Conservation (phyloP, 2,888 invertebrate species). For the Alloplasta piceator region DNA sequence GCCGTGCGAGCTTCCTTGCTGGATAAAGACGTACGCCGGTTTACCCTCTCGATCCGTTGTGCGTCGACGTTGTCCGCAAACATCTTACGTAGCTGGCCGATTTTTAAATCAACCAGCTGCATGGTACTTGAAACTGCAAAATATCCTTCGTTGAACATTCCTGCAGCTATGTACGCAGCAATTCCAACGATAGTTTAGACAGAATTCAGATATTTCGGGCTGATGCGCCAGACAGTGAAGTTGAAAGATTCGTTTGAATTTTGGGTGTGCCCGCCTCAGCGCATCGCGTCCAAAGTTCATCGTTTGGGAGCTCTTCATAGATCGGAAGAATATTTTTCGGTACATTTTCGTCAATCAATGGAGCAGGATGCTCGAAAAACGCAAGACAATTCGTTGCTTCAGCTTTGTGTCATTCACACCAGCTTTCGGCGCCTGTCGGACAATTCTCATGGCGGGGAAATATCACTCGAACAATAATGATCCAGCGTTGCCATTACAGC, state of each 20-base stretch:
- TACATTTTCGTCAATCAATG: not conserved
- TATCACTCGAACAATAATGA: conserved; percentile 30
- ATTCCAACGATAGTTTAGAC: not conserved
- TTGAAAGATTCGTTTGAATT: not conserved
- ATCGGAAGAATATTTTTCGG: not conserved
- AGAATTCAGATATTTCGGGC: not conserved
- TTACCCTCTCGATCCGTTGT: conserved; percentile 24
- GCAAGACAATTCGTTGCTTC: conserved; percentile 28
- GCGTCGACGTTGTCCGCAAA: conserved; percentile 40
- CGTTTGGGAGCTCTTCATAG: too few relatives aligned
- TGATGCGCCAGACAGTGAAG: not conserved
- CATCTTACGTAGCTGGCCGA: conserved; percentile 43
- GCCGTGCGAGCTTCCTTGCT: conserved; percentile 15
- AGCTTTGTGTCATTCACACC: conserved; percentile 56
- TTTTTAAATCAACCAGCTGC: conserved; percentile 24
- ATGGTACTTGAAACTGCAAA: conserved; percentile 22
- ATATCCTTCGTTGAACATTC: not conserved
- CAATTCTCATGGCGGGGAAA: conserved; percentile 41
- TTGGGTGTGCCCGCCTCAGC: not conserved
- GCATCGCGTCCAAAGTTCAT: not conserved
- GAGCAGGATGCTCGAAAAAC: conserved; percentile 33
- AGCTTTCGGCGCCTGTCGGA: conserved; percentile 44
- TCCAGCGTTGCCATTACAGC: not conserved
- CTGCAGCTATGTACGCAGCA: not conserved
- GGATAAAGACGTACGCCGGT: conserved; percentile 24